Percentiles rank a stretch among this genome's conserved stretches.
Evolutionary conservation across 1,140 invertebrate genomes (phyloP).

Genomic region (Atta colombica): DNA sequence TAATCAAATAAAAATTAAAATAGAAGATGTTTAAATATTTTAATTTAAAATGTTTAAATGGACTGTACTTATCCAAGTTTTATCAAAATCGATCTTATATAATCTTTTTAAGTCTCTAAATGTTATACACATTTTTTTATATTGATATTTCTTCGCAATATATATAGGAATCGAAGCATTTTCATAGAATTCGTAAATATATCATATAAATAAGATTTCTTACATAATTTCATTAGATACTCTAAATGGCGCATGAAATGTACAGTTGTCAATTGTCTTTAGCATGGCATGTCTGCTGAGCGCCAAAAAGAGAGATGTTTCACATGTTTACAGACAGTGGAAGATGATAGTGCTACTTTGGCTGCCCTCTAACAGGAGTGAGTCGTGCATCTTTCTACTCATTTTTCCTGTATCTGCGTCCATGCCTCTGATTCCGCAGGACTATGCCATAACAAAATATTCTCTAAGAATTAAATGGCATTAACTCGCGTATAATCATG

Average conservation of each 20-base stretch:
- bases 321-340: slow-evolving; percentile 85
- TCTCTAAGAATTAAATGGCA: slow-evolving; percentile 69
- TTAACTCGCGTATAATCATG: slow-evolving; percentile 69
- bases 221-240: slow-evolving; percentile 57
- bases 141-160: neutral
- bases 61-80: neutral
- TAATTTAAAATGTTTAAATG: neutral
- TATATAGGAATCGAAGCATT: neutral
- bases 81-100: neutral
- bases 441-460: slow-evolving; percentile 76
- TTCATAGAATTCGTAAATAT: slow-evolving; percentile 33
- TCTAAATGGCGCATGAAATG: slow-evolving; percentile 82
- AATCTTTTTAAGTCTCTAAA: neutral
- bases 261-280: slow-evolving; percentile 82
- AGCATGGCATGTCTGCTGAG: slow-evolving; percentile 82
- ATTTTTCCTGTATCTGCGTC: slow-evolving; percentile 82
- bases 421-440: slow-evolving; percentile 76
- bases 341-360: slow-evolving; percentile 86
- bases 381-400: slow-evolving; percentile 81
- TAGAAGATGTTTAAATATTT: neutral
- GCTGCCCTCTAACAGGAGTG: slow-evolving; percentile 86
- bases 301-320: slow-evolving; percentile 83
- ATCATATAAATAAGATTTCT: slow-evolving; percentile 37
- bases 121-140: slow-evolving; percentile 18
- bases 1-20: neutral